Conservation (phyloP, 1,140 invertebrate genomes). For the Pseudomyrmex sp. region DNA sequence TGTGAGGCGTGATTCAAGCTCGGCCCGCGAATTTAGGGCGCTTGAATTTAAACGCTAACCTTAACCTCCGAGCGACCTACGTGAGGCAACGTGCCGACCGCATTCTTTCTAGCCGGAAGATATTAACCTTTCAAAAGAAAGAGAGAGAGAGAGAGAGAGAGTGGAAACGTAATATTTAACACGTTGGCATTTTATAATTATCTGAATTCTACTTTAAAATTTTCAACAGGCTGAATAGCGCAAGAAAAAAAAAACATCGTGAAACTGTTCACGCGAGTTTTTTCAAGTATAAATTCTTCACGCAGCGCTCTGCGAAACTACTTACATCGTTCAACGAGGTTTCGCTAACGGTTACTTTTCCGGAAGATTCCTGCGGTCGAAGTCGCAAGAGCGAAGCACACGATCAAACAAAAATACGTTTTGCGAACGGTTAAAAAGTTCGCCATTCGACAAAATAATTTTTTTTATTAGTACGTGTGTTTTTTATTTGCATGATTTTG, state of each 20-base stretch:
- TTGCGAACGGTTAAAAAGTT: background rate
- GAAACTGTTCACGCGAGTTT: background rate
- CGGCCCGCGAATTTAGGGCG: constrained; percentile 37
- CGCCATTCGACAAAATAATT: constrained; percentile 15
- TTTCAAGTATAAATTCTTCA: constrained; percentile 10
- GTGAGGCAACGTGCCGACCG: background rate
- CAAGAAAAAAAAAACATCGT: background rate
- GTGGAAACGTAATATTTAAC: background rate
- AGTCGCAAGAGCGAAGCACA: constrained; percentile 33
- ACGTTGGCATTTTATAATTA: background rate
- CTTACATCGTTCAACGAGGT: background rate
- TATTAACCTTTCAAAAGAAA: background rate
- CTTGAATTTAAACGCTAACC: constrained; percentile 10
- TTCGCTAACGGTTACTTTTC: constrained; percentile 57
- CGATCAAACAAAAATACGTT: constrained; percentile 38
- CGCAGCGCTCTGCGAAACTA: background rate
- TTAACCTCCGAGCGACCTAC: constrained; percentile 25
- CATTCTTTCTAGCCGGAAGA: background rate
- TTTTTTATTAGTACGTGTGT: background rate
- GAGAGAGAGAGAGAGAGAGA: background rate
- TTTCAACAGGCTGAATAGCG: no score
- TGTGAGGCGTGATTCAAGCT: constrained; percentile 30
- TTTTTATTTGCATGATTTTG: background rate
- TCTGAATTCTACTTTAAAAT: background rate
- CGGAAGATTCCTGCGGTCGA: constrained; percentile 45